Percentiles rank a stretch among this genome's conserved stretches.
Evolutionary conservation across 1,140 invertebrate species (phyloP).

Genomic region (Tenebrio molitor): DNA sequence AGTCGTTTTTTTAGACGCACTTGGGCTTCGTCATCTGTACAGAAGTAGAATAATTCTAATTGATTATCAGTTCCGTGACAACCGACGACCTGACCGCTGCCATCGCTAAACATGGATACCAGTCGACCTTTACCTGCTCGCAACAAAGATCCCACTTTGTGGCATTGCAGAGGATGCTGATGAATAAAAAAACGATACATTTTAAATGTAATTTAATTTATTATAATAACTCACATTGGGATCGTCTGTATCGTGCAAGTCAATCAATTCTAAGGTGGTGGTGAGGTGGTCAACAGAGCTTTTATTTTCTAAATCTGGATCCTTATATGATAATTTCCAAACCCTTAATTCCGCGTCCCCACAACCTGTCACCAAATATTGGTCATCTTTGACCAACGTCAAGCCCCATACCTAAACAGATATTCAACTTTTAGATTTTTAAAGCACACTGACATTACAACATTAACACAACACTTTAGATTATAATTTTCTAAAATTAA

Average conservation of each 20-base stretch:
- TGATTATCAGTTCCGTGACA: conserved; percentile 87
- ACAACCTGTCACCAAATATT: conserved; percentile 88
- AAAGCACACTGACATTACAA: too few species aligned
- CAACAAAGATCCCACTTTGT: conserved; percentile 82
- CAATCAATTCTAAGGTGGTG: conserved; percentile 69
- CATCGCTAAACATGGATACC: conserved; percentile 76
- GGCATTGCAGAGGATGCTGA: conserved; percentile 78
- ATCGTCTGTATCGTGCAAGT: conserved; percentile 72
- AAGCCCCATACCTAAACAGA: conserved; percentile 91
- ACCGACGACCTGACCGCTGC: conserved; percentile 77
- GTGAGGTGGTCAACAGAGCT: conserved; percentile 68
- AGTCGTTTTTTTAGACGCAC: conserved; percentile 79
- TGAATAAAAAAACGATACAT: conserved; percentile 51
- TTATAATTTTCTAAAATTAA: too few species aligned
- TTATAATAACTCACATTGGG: conserved; percentile 64
- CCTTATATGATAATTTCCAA: conserved; percentile 78
- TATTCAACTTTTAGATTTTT: too few species aligned
- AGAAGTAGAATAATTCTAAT: conserved; percentile 89
- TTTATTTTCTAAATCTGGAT: conserved; percentile 68
- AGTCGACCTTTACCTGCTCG: conserved; percentile 83
- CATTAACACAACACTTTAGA: too few species aligned
- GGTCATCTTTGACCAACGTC: conserved; percentile 82
- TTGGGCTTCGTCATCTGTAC: conserved; percentile 80
- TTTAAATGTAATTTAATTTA: not conserved
- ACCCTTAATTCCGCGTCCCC: conserved; percentile 87